Conservation (phyloP, 2,113 vertebrate genomes). For the Eulemur rufifrons region DNA sequence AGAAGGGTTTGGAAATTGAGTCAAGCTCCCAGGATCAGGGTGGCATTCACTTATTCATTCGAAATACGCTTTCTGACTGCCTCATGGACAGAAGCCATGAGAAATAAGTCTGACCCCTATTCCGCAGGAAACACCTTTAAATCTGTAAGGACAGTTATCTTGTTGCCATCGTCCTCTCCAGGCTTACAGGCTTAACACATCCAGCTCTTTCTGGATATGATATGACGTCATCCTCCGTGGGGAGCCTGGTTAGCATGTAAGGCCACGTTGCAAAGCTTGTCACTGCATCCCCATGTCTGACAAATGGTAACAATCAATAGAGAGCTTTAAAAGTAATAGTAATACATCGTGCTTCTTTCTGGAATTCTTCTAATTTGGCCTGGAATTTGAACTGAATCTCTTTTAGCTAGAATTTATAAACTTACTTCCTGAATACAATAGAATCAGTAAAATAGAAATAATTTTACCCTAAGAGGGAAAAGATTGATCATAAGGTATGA, state of each 20-base stretch:
- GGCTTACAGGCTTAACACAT: neutral
- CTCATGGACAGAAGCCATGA: neutral
- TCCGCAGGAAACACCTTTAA: neutral
- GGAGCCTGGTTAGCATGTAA: neutral
- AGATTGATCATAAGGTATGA: neutral
- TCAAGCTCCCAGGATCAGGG: neutral
- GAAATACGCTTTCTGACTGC: neutral
- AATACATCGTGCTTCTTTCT: neutral
- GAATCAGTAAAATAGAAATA: neutral
- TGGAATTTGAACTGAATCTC: neutral
- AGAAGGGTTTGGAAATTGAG: neutral
- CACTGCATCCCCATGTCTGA: neutral
- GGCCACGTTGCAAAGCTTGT: neutral
- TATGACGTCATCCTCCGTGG: neutral
- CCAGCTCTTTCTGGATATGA: neutral
- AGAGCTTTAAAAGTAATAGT: slow-evolving; percentile 3
- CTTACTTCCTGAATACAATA: neutral
- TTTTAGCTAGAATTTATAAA: neutral
- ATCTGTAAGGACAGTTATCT: neutral
- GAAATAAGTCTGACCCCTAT: neutral
- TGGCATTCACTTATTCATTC: neutral
- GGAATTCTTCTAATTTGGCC: slow-evolving; percentile 18
- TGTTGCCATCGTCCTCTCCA: neutral
- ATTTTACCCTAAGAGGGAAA: neutral
- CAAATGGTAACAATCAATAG: neutral